These are phyloP conservation scores for Ondatra zibethicus DNA, from an alignment of 2,113 vertebrate genomes.

Conservation along the genomic window DNA sequence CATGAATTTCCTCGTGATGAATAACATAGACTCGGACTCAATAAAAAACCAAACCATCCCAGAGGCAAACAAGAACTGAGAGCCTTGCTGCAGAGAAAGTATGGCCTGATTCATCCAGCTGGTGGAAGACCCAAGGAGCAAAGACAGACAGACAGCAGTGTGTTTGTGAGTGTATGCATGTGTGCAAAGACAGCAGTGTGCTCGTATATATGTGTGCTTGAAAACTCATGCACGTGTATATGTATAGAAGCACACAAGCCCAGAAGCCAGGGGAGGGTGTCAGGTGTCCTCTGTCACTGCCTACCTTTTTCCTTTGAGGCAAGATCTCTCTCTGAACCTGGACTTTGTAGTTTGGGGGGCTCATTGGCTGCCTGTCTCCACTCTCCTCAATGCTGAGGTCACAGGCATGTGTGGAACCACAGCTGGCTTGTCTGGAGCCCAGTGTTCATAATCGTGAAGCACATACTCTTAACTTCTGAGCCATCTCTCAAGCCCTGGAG, in stretches of 20 bases:
- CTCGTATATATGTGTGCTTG: background rate
- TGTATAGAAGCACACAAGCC: background rate
- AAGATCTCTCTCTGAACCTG: background rate
- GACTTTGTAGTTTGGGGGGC: background rate
- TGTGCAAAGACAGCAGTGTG: background rate
- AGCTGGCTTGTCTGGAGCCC: background rate
- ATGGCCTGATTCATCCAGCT: background rate
- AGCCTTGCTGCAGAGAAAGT: constrained; percentile 28
- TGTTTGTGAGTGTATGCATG: background rate
- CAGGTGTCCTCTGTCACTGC: background rate
- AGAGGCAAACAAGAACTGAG: constrained; percentile 30
- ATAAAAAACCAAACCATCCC: constrained; percentile 46
- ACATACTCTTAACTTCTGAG: background rate
- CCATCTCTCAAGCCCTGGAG: background rate
- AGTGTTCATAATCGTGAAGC: background rate
- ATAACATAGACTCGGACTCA: constrained; percentile 58
- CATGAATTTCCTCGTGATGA: constrained; percentile 56
- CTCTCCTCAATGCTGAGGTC: background rate
- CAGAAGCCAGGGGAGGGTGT: background rate
- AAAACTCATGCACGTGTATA: background rate
- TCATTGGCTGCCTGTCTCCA: background rate
- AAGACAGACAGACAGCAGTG: constrained; percentile 23
- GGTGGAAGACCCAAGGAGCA: background rate
- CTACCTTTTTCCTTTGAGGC: background rate
- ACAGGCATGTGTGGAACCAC: background rate